Conservation (phyloP, 1,140 invertebrate species). For the Scaptomyza graminum region DNA sequence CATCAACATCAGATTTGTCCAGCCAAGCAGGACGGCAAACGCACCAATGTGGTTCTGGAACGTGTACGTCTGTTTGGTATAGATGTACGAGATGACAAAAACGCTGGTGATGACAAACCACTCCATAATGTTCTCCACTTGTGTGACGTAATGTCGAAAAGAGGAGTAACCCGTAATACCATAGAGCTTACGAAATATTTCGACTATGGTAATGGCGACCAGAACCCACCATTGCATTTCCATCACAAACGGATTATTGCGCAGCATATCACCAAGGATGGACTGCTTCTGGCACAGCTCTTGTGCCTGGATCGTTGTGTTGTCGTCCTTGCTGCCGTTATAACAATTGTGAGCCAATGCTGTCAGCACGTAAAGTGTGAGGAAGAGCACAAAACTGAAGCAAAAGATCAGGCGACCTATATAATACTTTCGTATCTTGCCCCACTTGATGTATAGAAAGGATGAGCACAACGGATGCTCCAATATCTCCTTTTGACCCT, state of each 20-base stretch:
- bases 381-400: slow-evolving; percentile 90
- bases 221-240: slow-evolving; percentile 92
- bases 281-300: slow-evolving; percentile 90
- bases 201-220: slow-evolving; percentile 89
- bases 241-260: slow-evolving; percentile 89
- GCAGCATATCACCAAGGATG: slow-evolving; percentile 88
- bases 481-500: slow-evolving; percentile 92
- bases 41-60: slow-evolving; percentile 91
- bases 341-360: slow-evolving; percentile 91
- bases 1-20: slow-evolving; percentile 95
- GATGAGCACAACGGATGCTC: slow-evolving; percentile 93
- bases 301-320: slow-evolving; percentile 88
- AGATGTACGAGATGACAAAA: slow-evolving; percentile 91
- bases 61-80: slow-evolving; percentile 89
- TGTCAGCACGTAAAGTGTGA: slow-evolving; percentile 90
- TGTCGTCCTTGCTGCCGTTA: slow-evolving; percentile 89
- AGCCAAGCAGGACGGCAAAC: slow-evolving; percentile 92
- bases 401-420: slow-evolving; percentile 91
- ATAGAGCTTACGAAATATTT: slow-evolving; percentile 90
- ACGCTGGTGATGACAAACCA: slow-evolving; percentile 93
- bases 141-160: slow-evolving; percentile 90
- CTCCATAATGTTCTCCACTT: slow-evolving; percentile 92
- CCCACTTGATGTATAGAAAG: slow-evolving; percentile 93
- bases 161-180: slow-evolving; percentile 91
- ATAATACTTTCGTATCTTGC: slow-evolving; percentile 94